phyloP scores from a whole-genome alignment of 2,888 invertebrate species.

The Tenthredo scrophulariae region DNA sequence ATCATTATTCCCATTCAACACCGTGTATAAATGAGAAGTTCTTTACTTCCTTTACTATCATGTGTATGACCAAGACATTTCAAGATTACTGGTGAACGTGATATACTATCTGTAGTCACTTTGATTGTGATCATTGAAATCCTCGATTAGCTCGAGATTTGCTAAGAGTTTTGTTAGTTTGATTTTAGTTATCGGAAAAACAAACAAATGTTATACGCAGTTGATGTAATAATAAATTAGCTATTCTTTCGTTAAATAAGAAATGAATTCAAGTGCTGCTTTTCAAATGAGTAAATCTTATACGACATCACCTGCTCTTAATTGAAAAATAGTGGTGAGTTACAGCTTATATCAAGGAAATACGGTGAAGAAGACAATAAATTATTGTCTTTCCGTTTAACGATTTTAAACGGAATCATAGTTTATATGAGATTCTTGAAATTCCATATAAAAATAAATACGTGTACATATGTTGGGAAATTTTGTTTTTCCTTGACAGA shows the following conservation, averaged over 20 bases:
- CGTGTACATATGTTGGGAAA: not conserved
- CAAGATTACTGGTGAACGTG: slow-evolving; percentile 13
- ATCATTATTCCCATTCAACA: not conserved
- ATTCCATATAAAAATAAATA: not conserved
- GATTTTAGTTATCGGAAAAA: not conserved
- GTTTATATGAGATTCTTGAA: not conserved
- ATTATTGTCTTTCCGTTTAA: not conserved
- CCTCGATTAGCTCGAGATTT: not conserved
- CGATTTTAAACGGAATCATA: not conserved
- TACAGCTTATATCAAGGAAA: not conserved
- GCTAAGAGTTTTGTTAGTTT: not conserved
- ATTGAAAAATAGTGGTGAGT: slow-evolving; percentile 10
- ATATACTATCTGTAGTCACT: slow-evolving; percentile 27
- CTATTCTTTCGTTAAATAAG: not conserved
- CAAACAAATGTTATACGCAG: not conserved
- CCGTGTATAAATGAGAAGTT: not conserved
- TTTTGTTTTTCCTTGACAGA: not conserved
- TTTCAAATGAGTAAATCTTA: not conserved
- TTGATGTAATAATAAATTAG: not conserved
- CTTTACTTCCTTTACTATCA: not conserved
- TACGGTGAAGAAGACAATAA: not conserved
- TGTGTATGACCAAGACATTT: not conserved
- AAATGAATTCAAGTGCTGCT: not conserved
- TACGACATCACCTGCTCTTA: not conserved
- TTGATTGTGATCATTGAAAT: not conserved